Evolutionary conservation across 2,797 vertebrate genomes (phyloP), one percentile per base, ranked within the genome.

Genomic region (Peromyscus aztecus): DNA sequence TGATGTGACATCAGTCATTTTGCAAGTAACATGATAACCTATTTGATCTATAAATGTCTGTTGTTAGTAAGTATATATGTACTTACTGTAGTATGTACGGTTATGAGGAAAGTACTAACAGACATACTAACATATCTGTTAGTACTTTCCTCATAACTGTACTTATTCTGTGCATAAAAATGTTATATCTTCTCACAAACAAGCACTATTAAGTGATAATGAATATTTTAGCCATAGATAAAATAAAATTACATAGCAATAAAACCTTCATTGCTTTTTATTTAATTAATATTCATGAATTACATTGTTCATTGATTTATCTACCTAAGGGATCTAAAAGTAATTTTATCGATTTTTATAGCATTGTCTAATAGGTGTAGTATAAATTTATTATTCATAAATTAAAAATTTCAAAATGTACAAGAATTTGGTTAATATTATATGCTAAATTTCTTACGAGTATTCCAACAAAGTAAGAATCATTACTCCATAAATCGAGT

Each of bases 191-290:
- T 81, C 14, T 88, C 59, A 27, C 21, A 52, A 81, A 78, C 86
- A 76, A 52, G 78, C 88, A 43, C 55, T 82, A 80, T 23, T 78
- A 90, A 89, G 12, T 90, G 4, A 83, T 90, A 90, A 82, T 90
- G 92, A 90, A 92, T 67, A 88, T 80, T 81, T 17, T 75, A 83
- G 17, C 52, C 81, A 80, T 89, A 81, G 90, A 61, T 3, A 89
- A 84, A 71, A 69, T 94, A 80, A 77, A 84, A 0, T 21, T 67
- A 85, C 73, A 4, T 77, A 52, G 23, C 4, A 81, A 63, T 9
- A 96, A 91, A 75, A 73, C 90, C 4, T 90, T 86, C 87, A 63
- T 93, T 94, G 75, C 55, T 86, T 78, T 34, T 81, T 65, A 73
- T 59, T 92, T 77, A 75, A 29, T 95, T 11, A 91, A 77, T 4